These are phyloP conservation scores for Synanthedon vespiformis DNA, from an alignment of 2,888 invertebrate genomes.

Conservation along the genomic window DNA sequence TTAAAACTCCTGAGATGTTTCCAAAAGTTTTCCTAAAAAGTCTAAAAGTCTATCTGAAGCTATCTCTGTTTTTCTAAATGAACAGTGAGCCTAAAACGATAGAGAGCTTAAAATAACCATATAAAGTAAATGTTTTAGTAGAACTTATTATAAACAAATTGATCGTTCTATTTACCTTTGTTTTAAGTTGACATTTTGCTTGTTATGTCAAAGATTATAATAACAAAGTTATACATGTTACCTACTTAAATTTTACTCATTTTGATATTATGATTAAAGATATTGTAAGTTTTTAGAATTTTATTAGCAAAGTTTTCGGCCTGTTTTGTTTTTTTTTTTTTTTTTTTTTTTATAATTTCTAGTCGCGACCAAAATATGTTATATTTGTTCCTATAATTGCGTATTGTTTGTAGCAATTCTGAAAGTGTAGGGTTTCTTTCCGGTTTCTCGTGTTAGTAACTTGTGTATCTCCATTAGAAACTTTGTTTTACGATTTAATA, in stretches of 20 bases:
- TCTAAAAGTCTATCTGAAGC: constrained; percentile 19
- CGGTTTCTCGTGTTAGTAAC: constrained; percentile 30
- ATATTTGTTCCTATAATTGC: constrained; percentile 54
- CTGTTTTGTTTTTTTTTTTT: constrained; percentile 18
- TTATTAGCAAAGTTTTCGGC: constrained; percentile 35
- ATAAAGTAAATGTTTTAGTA: constrained; percentile 64
- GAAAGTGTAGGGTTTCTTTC: constrained; percentile 20
- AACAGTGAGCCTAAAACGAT: constrained; percentile 60
- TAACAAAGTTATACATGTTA: constrained; percentile 49
- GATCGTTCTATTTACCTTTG: constrained; percentile 58
- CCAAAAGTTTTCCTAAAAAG: too few species aligned
- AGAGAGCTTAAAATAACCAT: constrained; percentile 58
- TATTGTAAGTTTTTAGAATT: constrained; percentile 17
- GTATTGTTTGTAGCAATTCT: constrained; percentile 29
- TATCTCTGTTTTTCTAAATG: constrained; percentile 49
- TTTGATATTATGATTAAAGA: constrained; percentile 7
- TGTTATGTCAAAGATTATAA: constrained; percentile 53
- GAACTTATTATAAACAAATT: constrained; percentile 50
- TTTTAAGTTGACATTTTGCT: constrained; percentile 60
- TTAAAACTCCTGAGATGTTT: background rate
- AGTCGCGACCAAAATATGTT: constrained; percentile 63
- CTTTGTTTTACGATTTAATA: constrained; percentile 28
- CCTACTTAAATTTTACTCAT: constrained; percentile 21
- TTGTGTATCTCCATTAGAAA: constrained; percentile 34
- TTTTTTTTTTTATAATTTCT: constrained; percentile 38